Conservation (phyloP, 2,113 vertebrate genomes). For the Cottus gobio region DNA sequence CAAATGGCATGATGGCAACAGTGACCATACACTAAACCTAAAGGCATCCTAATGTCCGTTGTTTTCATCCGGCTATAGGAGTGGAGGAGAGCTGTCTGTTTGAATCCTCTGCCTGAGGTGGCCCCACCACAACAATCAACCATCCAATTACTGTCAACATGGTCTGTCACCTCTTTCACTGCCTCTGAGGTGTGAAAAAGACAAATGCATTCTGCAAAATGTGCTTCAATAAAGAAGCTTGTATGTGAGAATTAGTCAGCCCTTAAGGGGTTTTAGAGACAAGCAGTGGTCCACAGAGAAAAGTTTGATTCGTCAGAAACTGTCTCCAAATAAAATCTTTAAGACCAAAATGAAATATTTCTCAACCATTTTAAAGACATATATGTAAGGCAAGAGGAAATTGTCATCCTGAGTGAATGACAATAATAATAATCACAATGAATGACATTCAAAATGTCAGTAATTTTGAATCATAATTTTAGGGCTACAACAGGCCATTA, state of each 20-base stretch:
- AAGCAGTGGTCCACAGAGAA: not conserved
- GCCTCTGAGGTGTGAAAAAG: slow-evolving; percentile 49
- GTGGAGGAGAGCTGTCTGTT: slow-evolving; percentile 2
- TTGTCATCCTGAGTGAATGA: not conserved
- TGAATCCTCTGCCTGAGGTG: slow-evolving; percentile 22
- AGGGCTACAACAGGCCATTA: not conserved
- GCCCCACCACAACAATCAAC: slow-evolving; percentile 43
- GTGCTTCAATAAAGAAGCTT: slow-evolving; percentile 7
- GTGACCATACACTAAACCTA: too few species aligned
- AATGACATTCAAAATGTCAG: not conserved
- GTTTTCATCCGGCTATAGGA: not conserved
- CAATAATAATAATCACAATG: not conserved
- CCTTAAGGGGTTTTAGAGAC: not conserved
- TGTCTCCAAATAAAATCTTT: not conserved
- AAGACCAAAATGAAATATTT: too few species aligned
- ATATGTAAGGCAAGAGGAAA: not conserved
- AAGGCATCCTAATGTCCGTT: not conserved
- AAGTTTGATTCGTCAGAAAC: not conserved
- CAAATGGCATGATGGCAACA: not conserved
- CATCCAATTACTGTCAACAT: slow-evolving; percentile 67
- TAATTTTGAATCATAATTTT: not conserved
- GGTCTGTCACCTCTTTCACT: slow-evolving; percentile 60
- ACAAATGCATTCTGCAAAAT: slow-evolving; percentile 34
- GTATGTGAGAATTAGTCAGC: slow-evolving; percentile 5
- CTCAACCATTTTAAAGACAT: not conserved